A percentile compares a stretch with the other conserved stretches of the same genome.
Evolutionary conservation across 2,888 invertebrate species (phyloP).

Genomic region (Spodoptera exigua): DNA sequence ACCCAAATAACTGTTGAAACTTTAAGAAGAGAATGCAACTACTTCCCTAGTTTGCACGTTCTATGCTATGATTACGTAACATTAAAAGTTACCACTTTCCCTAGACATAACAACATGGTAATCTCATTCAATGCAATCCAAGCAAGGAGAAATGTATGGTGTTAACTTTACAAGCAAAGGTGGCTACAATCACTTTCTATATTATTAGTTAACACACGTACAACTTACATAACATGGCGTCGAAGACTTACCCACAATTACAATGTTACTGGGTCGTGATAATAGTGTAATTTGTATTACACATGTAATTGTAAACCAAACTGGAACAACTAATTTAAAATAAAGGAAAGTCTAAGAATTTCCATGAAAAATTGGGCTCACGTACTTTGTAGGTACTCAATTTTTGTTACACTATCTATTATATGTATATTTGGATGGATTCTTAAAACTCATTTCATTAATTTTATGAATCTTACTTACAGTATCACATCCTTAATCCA

Average conservation of each 20-base stretch:
- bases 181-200: conserved; percentile 34
- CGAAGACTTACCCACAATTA: conserved; percentile 34
- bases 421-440: no score
- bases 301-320: not conserved
- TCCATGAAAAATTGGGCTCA: no score
- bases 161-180: conserved; percentile 23
- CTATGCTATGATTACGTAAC: conserved; percentile 2
- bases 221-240: conserved; percentile 29
- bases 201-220: conserved; percentile 49
- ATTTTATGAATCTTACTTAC: no score
- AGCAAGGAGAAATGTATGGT: conserved; percentile 35
- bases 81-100: conserved; percentile 8
- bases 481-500: no score
- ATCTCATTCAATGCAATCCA: conserved; percentile 24
- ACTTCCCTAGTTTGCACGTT: not conserved
- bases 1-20: not conserved
- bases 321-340: no score
- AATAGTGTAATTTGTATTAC: conserved; percentile 8
- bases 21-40: not conserved
- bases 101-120: conserved; percentile 17
- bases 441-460: no score
- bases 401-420: no score
- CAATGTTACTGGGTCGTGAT: conserved; percentile 52
- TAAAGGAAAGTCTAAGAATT: no score
- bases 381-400: no score